Base-by-base conservation (phyloP, 1,140 invertebrate species). In the Brachionus asplanchnoidis region DNA sequence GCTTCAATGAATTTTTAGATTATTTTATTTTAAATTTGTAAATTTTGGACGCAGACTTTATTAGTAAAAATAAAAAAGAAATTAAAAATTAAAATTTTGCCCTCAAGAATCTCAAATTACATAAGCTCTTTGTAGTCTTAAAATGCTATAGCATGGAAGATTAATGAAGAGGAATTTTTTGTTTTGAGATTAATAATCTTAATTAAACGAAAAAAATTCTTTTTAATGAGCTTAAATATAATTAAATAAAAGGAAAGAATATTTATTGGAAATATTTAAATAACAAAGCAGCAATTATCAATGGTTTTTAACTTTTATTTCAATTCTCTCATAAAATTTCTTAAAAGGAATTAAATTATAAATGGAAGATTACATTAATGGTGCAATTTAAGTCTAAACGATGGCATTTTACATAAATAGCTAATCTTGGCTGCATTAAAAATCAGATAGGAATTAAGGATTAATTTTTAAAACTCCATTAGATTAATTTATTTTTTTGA, bases 381-480 rank as follows among this genome's bases (percentile, higher is more conserved):
- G 66, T 32, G 17, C 66, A 9, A 60, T 60, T 1, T 2, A 60
- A 60, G 20, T 60, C 53, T 60, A 7, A 9, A 9, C 8, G 53
- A 60, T 60, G 17, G 17, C 6, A 60, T 17, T 60, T 60, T 60
- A 23, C 32, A 36, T 20, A 60, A 17, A 60, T 26, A 60, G 17
- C 20, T 20, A 23, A 26, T 60, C n/a, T 26, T 7, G 20, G 8
- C 8, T 32, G 28, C 26, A 68, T 68, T 32, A 68, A 32, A 75
- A 75, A 75, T 9, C 23, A 44, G 40, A 75, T 42, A 75, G 3
- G 20, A 50, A 50, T 23, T 20, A 77, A 50, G 46, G 42, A 77
- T 77, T 50, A 28, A 75, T 75, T 75, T 28, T 70, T 77, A n/a
- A 77, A 12, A n/a, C 46, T 36, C 73, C 73, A 77, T 77, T 77